Evolutionary conservation across 1,140 invertebrate genomes (phyloP).

Genomic region (Macrostomum lignano): DNA sequence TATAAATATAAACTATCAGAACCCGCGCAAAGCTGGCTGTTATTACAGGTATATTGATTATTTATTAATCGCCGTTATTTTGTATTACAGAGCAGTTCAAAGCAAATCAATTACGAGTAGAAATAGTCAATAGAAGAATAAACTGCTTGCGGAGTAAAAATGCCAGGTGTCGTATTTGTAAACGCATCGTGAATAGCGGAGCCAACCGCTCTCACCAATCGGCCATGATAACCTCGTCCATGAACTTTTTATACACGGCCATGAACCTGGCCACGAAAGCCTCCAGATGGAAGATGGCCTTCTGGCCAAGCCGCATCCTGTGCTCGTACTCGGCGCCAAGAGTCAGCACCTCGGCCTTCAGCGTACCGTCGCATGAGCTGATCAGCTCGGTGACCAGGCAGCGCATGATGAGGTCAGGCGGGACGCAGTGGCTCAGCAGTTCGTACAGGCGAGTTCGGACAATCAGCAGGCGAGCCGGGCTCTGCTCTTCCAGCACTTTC

Average conservation of each 20-base stretch:
- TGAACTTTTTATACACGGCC: constrained; percentile 43
- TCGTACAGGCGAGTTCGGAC: constrained; percentile 67
- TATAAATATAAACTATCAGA: too few species aligned
- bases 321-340: constrained; percentile 65
- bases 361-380: constrained; percentile 54
- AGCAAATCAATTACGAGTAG: too few species aligned
- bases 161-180: too few species aligned
- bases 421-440: constrained; percentile 66
- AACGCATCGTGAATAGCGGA: too few species aligned
- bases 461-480: constrained; percentile 45
- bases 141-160: too few species aligned
- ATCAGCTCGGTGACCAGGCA: constrained; percentile 50
- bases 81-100: too few species aligned
- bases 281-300: constrained; percentile 83
- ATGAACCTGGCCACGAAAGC: constrained; percentile 85
- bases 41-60: too few species aligned
- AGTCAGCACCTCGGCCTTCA: constrained; percentile 53
- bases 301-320: constrained; percentile 54
- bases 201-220: too few species aligned
- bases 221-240: too few species aligned
- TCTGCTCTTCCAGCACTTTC: constrained; percentile 59
- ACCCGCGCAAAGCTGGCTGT: too few species aligned
- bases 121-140: too few species aligned
- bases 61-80: too few species aligned
- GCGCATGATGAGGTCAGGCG: constrained; percentile 66